These are phyloP conservation scores for Brenthis daphne DNA, from an alignment of 2,888 invertebrate species.

Conservation along the genomic window DNA sequence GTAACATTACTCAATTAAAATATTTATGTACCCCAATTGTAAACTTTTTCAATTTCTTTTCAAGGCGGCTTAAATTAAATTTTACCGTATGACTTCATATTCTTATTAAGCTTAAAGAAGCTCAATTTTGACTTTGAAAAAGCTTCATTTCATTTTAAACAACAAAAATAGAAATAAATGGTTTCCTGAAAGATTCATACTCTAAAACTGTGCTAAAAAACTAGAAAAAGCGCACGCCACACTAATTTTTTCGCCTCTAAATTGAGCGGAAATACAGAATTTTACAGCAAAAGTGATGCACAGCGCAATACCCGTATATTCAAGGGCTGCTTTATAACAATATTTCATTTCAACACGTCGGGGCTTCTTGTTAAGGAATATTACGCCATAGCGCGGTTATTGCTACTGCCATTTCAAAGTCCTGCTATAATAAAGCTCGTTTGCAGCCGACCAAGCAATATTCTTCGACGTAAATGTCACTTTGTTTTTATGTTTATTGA, in stretches of 20 bases:
- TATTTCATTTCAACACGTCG: conserved; percentile 44
- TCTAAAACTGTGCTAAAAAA: too few relatives aligned
- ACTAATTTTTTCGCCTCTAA: not conserved
- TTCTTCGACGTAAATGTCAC: conserved; percentile 30
- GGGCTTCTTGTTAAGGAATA: conserved; percentile 49
- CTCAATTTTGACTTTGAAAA: too few relatives aligned
- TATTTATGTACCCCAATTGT: too few relatives aligned
- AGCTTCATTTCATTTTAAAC: too few relatives aligned
- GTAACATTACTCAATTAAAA: too few relatives aligned
- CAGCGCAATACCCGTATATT: conserved; percentile 17
- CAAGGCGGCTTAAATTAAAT: too few relatives aligned
- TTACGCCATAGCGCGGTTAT: conserved; percentile 51
- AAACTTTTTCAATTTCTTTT: too few relatives aligned
- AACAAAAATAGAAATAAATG: too few relatives aligned
- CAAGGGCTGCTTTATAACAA: conserved; percentile 19
- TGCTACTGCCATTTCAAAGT: conserved; percentile 42
- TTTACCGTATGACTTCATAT: too few relatives aligned
- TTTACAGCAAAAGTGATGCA: conserved; percentile 3
- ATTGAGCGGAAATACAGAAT: not conserved
- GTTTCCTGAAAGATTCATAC: too few relatives aligned
- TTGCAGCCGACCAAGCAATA: conserved; percentile 30
- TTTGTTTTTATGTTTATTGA: conserved; percentile 31
- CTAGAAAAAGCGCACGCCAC: too few relatives aligned
- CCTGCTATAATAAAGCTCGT: conserved; percentile 36
- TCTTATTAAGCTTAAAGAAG: too few relatives aligned